Conservation (phyloP, 2,797 vertebrate species). For the Adrianichthys oophorus region DNA sequence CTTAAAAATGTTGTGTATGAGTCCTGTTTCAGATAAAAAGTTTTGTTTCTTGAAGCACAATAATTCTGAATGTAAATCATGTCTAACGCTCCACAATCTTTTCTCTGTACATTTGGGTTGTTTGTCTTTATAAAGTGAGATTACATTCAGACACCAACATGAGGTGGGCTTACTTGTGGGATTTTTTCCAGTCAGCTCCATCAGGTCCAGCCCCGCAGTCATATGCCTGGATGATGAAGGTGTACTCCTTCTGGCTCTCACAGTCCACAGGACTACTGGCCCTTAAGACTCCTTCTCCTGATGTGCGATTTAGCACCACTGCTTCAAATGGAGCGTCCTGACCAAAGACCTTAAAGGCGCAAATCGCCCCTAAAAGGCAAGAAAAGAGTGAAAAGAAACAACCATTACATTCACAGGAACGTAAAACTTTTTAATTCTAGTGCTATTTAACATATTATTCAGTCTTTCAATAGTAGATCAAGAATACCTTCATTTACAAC, state of each 20-base stretch:
- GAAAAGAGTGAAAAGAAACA: neutral
- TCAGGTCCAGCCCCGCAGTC: conserved; percentile 87
- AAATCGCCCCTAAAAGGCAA: conserved; percentile 88
- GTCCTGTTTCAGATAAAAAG: too few species aligned
- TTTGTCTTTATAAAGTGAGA: neutral
- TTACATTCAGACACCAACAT: conserved; percentile 19
- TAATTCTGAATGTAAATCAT: too few species aligned
- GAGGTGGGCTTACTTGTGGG: conserved; percentile 87
- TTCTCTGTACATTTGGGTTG: neutral
- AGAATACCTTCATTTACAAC: neutral
- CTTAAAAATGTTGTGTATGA: too few species aligned
- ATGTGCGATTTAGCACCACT: conserved; percentile 92
- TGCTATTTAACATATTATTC: neutral
- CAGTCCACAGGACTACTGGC: conserved; percentile 91
- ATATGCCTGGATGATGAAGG: conserved; percentile 96
- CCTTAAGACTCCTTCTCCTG: conserved; percentile 89
- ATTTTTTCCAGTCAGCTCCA: conserved; percentile 93
- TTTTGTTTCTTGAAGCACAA: too few species aligned
- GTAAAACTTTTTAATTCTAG: neutral
- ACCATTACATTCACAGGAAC: neutral
- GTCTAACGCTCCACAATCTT: too few species aligned
- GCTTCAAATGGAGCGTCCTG: conserved; percentile 92
- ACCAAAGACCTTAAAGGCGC: conserved; percentile 95
- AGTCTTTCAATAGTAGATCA: neutral
- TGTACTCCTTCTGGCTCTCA: conserved; percentile 95